phyloP scores from a whole-genome alignment of 2,797 vertebrate genomes.

The Centropyge bicolor region DNA sequence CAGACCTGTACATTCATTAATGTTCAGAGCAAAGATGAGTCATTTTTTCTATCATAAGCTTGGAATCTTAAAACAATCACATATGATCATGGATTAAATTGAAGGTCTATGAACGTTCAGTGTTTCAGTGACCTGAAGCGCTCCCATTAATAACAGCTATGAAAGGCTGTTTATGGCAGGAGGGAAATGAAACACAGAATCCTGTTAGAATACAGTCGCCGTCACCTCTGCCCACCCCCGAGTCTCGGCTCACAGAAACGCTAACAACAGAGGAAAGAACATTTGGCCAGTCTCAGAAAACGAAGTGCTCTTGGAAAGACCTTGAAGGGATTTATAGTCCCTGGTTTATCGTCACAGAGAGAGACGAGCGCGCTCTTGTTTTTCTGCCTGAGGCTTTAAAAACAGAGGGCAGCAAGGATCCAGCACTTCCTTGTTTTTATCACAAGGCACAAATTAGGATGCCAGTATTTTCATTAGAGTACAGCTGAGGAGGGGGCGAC shows the following conservation, averaged over 20 bases:
- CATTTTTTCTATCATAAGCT: background rate
- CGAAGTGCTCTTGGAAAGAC: constrained; percentile 15
- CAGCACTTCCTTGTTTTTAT: constrained; percentile 27
- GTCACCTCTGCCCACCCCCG: constrained; percentile 9
- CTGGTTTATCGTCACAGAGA: constrained; percentile 17
- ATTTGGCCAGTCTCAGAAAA: background rate
- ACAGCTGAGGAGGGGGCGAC: constrained; percentile 1
- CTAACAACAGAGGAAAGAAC: background rate
- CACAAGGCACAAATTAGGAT: constrained; percentile 40
- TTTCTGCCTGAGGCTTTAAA: constrained; percentile 19
- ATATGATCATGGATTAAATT: background rate
- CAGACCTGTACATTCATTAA: no score
- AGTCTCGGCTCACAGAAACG: constrained; percentile 20
- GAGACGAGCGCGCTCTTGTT: constrained; percentile 11
- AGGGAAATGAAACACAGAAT: constrained; percentile 1
- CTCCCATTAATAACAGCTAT: constrained; percentile 17
- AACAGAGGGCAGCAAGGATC: constrained; percentile 1
- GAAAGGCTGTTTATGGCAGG: constrained; percentile 11
- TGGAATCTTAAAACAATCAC: background rate
- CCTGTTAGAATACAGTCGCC: background rate
- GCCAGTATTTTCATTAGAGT: constrained; percentile 38
- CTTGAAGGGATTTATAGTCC: constrained; percentile 30
- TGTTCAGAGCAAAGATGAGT: no score
- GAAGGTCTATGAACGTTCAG: background rate
- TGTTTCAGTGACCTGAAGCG: constrained; percentile 12